Percentiles rank a stretch among this genome's conserved stretches.
Conservation (phyloP, 2,797 vertebrate species). For the Sebastolobus altivelis region DNA sequence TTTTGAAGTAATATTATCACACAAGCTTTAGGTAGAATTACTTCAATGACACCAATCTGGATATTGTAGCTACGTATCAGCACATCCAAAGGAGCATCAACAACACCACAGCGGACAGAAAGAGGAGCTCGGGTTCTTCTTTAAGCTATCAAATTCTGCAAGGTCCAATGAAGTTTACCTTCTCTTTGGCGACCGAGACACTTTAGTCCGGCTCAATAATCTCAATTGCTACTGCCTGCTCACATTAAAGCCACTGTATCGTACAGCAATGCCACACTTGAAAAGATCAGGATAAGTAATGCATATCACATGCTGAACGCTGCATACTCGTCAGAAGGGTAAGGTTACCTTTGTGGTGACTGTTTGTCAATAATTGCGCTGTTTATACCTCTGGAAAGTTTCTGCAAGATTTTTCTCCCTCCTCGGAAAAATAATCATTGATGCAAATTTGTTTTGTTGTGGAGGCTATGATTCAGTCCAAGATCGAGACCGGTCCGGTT, state of each 20-base stretch:
- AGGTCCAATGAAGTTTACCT: slow-evolving; percentile 64
- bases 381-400: slow-evolving; percentile 64
- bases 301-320: slow-evolving; percentile 47
- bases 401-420: slow-evolving; percentile 51
- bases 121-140: slow-evolving; percentile 66
- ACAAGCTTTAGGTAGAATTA: slow-evolving; percentile 60
- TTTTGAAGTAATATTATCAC: slow-evolving; percentile 35
- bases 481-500: slow-evolving; percentile 67
- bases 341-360: slow-evolving; percentile 60
- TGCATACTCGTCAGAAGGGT: slow-evolving; percentile 48
- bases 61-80: slow-evolving; percentile 66
- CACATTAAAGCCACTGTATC: slow-evolving; percentile 54
- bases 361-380: slow-evolving; percentile 71
- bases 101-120: slow-evolving; percentile 51
- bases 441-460: slow-evolving; percentile 77
- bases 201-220: slow-evolving; percentile 65
- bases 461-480: slow-evolving; percentile 67
- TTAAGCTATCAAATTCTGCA: slow-evolving; percentile 78
- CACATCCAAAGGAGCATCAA: slow-evolving; percentile 59
- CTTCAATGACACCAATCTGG: slow-evolving; percentile 52
- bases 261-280: slow-evolving; percentile 45
- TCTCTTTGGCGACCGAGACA: slow-evolving; percentile 52
- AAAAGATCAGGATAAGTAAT: slow-evolving; percentile 58
- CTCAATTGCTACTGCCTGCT: slow-evolving; percentile 64
- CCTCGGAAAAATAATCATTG: slow-evolving; percentile 66